Evolutionary conservation across 2,797 vertebrate genomes (phyloP), one percentile per base, ranked within the genome.

Genomic region (Xerus rutilus): DNA sequence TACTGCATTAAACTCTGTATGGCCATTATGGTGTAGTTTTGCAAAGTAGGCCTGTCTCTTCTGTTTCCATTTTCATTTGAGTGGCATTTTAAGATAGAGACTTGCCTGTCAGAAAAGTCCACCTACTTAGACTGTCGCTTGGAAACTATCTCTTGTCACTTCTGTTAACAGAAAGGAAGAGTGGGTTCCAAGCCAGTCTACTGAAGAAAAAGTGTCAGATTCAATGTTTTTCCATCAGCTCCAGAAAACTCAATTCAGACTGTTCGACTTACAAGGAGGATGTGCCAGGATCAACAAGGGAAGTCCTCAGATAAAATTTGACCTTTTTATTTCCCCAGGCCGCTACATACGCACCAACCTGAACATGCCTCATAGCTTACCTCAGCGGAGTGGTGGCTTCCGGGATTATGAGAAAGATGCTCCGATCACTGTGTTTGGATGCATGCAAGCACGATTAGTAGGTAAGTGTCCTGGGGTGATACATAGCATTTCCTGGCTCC

Each of bases 321-420:
- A 0, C 6, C 77, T 88, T 96, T 59, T 86, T 93, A 93, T 83
- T 79, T 49, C 90, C 54, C 91, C 93, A 99, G 99, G 99, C 86
- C 98, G 99, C 98, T 99, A 99, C 43, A 57, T 99, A 91, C 99
- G 99, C 81, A 99, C 99, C 69, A 99, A 99, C 98, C 99, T 99
- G 98, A 99, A 99, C 89, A 99, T 99, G 99, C 99, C 99, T 86
- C 98, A 98, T 79, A 99, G 98, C 91, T 99, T 99, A 98, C 99
- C 99, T 96, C 98, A 98, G 45, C 98, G 99, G 92, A 99, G 98
- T 0, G 99, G 99, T 1, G 99, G 99, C 1, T 99, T 99, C 98
- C 99, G 99, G 96, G 99, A 99, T 89, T 99, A 99, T 0, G 99
- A 99, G 32, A 99, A 99, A 74, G 99, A 99, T 1, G 99, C 99